These are phyloP conservation scores for Drosophila orosa DNA, from an alignment of 1,140 invertebrate species.

Conservation along the genomic window DNA sequence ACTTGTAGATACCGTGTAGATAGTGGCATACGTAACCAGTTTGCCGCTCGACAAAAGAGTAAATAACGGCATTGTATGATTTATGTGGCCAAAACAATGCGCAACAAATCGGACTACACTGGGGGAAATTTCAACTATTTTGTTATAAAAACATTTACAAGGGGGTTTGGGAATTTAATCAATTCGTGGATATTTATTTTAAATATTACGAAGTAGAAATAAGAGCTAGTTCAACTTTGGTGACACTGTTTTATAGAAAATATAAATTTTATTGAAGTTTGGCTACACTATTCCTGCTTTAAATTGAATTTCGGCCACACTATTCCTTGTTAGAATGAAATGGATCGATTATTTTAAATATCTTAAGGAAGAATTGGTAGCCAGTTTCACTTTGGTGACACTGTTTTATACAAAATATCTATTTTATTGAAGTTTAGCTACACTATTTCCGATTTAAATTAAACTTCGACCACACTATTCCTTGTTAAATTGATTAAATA, in stretches of 20 bases:
- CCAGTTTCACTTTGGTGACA: no score
- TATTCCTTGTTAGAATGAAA: neutral
- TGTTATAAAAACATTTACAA: neutral
- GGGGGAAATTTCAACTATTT: neutral
- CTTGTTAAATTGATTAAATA: no score
- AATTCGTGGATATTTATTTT: no score
- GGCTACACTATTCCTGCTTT: neutral
- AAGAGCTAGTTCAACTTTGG: no score
- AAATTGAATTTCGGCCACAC: neutral
- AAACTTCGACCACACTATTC: neutral
- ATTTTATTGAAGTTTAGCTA: neutral
- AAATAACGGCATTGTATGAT: conserved; percentile 72
- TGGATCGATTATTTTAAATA: no score
- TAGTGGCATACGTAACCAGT: conserved; percentile 66
- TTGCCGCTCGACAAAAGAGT: conserved; percentile 52
- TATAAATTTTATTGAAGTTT: neutral
- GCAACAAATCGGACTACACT: conserved; percentile 36
- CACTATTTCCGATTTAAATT: neutral
- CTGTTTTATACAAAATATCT: neutral
- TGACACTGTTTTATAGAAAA: neutral
- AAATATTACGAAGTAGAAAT: no score
- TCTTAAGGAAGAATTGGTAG: no score
- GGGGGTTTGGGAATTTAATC: neutral
- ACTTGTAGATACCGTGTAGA: conserved; percentile 49
- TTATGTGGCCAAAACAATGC: conserved; percentile 61